These are phyloP conservation scores for Myodes glareolus DNA, from an alignment of 2,113 vertebrate species.

Conservation along the genomic window DNA sequence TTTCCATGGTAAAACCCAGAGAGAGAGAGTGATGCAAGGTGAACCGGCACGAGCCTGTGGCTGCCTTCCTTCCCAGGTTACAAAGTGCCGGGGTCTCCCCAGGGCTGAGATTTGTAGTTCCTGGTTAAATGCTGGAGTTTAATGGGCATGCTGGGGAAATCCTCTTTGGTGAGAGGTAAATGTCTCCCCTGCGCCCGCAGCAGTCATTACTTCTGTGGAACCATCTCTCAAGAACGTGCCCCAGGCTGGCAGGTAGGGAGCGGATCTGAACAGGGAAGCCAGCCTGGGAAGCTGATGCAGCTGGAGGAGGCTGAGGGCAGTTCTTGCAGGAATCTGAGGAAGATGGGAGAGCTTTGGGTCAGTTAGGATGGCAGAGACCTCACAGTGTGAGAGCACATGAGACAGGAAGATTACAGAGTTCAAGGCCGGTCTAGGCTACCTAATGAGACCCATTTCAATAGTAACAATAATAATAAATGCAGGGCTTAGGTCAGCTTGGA, in stretches of 20 bases:
- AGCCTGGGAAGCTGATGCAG: not conserved
- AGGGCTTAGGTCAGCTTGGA: not conserved
- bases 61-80: not conserved
- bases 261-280: not conserved
- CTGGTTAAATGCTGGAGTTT: slow-evolving; percentile 60
- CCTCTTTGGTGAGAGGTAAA: slow-evolving; percentile 46
- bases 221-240: not conserved
- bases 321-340: not conserved
- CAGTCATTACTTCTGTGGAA: not conserved
- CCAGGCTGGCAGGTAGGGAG: not conserved
- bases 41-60: not conserved
- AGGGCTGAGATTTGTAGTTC: slow-evolving; percentile 43
- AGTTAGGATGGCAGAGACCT: not conserved
- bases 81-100: slow-evolving; percentile 3
- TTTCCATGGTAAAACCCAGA: not conserved
- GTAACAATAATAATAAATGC: not conserved
- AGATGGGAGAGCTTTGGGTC: not conserved
- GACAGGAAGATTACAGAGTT: not conserved
- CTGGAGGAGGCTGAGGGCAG: not conserved
- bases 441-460: not conserved
- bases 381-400: not conserved
- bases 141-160: slow-evolving; percentile 54
- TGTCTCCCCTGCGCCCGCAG: slow-evolving; percentile 18
- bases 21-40: not conserved
- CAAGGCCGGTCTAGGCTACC: not conserved